phyloP scores from a whole-genome alignment of 2,888 invertebrate species.

The Apotomis betuletana region DNA sequence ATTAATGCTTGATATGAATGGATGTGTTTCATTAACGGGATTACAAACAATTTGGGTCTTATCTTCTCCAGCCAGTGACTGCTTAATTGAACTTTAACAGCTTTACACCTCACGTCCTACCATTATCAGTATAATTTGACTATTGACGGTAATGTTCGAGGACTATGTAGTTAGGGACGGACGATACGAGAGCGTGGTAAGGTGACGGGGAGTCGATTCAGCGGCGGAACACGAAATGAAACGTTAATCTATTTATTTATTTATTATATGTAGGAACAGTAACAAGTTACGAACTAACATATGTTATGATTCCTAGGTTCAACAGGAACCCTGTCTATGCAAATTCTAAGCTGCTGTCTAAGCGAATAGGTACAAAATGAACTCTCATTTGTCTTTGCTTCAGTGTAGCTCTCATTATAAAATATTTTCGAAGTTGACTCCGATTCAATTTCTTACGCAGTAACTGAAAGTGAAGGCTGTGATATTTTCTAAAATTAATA shows the following conservation, averaged over 20 bases:
- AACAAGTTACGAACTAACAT: too few relatives aligned
- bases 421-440: too few relatives aligned
- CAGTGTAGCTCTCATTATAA: too few relatives aligned
- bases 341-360: too few relatives aligned
- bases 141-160: not conserved
- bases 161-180: not conserved
- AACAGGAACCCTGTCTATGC: not conserved
- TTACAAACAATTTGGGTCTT: not conserved
- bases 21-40: slow-evolving; percentile 14
- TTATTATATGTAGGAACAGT: too few relatives aligned
- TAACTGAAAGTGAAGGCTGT: too few relatives aligned
- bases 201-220: too few relatives aligned
- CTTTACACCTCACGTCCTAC: not conserved
- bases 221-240: not conserved
- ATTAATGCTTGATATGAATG: slow-evolving; percentile 8
- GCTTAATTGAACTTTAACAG: not conserved
- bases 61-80: not conserved
- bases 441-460: too few relatives aligned
- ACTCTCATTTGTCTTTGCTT: too few relatives aligned
- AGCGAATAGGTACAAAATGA: too few relatives aligned
- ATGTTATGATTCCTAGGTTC: not conserved
- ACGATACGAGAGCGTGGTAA: not conserved
- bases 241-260: not conserved
- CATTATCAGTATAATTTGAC: not conserved
- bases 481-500: not conserved